Evolutionary conservation across 2,888 invertebrate species (phyloP), one percentile per base, ranked within the genome.

Genomic region (Volucella inflata): DNA sequence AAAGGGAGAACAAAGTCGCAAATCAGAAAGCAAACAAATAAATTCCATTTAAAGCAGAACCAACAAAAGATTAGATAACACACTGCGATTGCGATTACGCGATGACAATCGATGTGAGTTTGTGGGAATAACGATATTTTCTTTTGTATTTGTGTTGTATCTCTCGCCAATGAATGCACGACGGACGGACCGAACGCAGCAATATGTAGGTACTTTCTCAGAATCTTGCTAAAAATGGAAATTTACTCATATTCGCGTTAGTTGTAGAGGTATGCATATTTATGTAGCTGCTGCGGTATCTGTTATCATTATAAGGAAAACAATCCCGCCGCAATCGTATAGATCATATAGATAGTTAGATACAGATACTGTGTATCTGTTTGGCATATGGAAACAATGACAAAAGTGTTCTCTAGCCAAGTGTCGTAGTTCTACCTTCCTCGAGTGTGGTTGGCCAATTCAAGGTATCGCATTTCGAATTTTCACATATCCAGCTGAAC

Each of bases 41-140:
- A 42, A 67, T 42, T 59, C 17, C 9, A 53, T 53, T 30, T 36
- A 46, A 46, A 62, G 10, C n/a, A 11, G 40, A 65, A 16, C 57
- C 57, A 75, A 65, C 74, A 74, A 38, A 50, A 75, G 75, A 75
- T 75, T 67, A 75, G 75, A 75, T 75, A 75, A 67, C 75, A 74
- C 17, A n/a, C 9, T 11, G 0, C 30, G 30, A 30, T 16, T 10
- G 36, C 12, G 8, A 17, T 36, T n/a, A 21, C 21, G 8, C 30
- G 55, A 9, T 44, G 21, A 21, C 21, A 51, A 67, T 67, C 65
- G 42, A 55, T 46, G 48, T 53, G 53, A 17, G 6, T 8, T 51
- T 16, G 14, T 53, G 12, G 12, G 53, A 30, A 30, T 30, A 6
- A 30, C 30, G 6, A 30, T 30, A 1, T 36, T 14, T 14, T n/a